A percentile compares a stretch with the other conserved stretches of the same genome.
phyloP scores from a whole-genome alignment of 1,140 invertebrate species.

The Vollenhovia emeryi region DNA sequence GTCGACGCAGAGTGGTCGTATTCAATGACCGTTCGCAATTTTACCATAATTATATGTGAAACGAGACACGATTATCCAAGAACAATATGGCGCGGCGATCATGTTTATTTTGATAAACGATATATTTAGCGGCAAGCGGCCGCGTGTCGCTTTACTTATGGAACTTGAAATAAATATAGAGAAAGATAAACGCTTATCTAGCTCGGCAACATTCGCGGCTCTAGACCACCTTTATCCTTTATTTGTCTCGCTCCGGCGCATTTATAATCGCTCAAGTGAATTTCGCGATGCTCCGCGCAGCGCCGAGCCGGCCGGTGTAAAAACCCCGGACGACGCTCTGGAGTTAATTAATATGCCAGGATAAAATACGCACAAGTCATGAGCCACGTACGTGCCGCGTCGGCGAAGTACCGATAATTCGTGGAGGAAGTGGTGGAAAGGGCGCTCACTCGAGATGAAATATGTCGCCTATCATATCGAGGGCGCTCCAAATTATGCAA shows the following conservation, averaged over 20 bases:
- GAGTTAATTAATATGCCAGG: conserved; percentile 54
- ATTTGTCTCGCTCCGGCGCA: conserved; percentile 32
- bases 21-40: conserved; percentile 5
- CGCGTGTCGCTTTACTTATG: too few species aligned
- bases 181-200: conserved; percentile 27
- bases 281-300: conserved; percentile 32
- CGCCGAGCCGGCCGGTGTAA: neutral
- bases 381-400: conserved; percentile 53
- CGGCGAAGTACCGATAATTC: conserved; percentile 51
- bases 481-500: conserved; percentile 60
- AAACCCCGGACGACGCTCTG: conserved; percentile 22
- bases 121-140: conserved; percentile 22
- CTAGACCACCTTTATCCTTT: conserved; percentile 1
- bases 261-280: conserved; percentile 52
- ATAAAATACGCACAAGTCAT: conserved; percentile 52
- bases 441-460: conserved; percentile 52
- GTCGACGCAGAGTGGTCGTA: neutral
- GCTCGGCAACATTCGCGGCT: conserved; percentile 1
- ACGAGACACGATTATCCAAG: neutral
- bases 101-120: neutral
- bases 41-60: conserved; percentile 4
- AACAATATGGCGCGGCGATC: neutral
- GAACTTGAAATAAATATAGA: conserved; percentile 12
- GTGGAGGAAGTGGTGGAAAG: conserved; percentile 18
- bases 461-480: conserved; percentile 57